Evolutionary conservation across 2,113 vertebrate genomes (phyloP).

Genomic region (Rostratula benghalensis): DNA sequence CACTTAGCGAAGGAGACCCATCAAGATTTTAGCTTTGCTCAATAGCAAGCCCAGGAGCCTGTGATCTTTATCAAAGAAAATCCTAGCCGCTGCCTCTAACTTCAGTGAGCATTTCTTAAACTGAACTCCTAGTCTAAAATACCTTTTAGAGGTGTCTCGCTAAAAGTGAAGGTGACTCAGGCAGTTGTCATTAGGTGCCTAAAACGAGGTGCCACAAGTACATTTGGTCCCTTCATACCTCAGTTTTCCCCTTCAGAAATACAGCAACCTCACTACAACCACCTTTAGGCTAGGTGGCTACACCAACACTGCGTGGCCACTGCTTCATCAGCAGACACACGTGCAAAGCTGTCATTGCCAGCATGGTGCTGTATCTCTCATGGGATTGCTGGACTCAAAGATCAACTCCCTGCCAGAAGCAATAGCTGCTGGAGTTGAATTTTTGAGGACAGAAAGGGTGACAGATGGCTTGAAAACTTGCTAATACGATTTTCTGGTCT

Average conservation of each 20-base stretch:
- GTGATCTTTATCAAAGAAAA: neutral
- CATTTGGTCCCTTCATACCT: neutral
- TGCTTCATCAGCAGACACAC: neutral
- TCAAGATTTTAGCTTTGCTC: neutral
- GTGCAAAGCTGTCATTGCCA: neutral
- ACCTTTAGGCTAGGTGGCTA: neutral
- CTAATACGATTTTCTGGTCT: neutral
- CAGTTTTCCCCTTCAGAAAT: neutral
- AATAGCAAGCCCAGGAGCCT: neutral
- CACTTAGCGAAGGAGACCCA: neutral
- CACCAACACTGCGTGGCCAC: rapidly evolving
- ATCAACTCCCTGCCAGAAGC: neutral
- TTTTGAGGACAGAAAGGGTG: neutral
- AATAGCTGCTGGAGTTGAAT: neutral
- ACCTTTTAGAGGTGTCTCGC: neutral
- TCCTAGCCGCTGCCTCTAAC: neutral
- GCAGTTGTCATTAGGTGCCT: rapidly evolving
- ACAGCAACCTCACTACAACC: neutral
- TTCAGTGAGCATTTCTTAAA: neutral
- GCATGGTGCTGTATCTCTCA: neutral
- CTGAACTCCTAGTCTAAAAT: neutral
- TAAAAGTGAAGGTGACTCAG: neutral
- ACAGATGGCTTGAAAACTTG: neutral
- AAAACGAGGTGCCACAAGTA: neutral
- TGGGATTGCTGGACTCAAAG: neutral